Evolutionary conservation across 2,888 invertebrate genomes (phyloP).

Genomic region (Dryocosmus kuriphilus): DNA sequence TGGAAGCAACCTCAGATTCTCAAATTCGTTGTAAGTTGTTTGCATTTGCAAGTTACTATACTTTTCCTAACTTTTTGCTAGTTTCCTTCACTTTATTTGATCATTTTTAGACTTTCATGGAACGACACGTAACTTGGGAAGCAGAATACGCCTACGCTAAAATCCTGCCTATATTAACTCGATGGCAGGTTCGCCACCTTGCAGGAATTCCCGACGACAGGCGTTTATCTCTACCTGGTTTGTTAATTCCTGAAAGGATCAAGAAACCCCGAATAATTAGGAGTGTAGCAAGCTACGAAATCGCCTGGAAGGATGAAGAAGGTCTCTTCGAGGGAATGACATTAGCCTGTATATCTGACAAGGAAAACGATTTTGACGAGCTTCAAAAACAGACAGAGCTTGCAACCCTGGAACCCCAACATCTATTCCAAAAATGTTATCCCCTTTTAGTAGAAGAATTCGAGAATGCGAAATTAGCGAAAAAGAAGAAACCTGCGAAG

Average conservation of each 20-base stretch:
- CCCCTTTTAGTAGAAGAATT: constrained; percentile 82
- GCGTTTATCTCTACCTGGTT: constrained; percentile 58
- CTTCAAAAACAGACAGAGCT: constrained; percentile 78
- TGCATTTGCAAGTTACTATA: too few species aligned
- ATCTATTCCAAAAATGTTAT: constrained; percentile 82
- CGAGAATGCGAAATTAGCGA: constrained; percentile 80
- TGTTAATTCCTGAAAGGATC: constrained; percentile 76
- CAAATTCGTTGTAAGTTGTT: constrained; percentile 83
- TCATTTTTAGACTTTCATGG: constrained; percentile 82
- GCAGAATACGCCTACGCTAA: constrained; percentile 88
- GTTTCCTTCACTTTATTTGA: constrained; percentile 3
- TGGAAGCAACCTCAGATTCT: constrained; percentile 85
- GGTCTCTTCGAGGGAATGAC: constrained; percentile 81
- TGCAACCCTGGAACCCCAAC: constrained; percentile 85
- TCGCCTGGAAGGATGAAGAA: constrained; percentile 84
- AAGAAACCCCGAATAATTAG: constrained; percentile 80
- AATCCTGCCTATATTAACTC: constrained; percentile 86
- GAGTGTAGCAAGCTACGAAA: constrained; percentile 85
- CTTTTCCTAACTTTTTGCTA: too few species aligned
- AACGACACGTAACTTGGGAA: constrained; percentile 85
- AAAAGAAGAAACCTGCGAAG: constrained; percentile 66
- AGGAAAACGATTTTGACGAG: constrained; percentile 75
- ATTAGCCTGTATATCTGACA: constrained; percentile 55
- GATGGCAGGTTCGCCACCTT: constrained; percentile 85
- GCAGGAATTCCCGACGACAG: constrained; percentile 58